Conservation (phyloP, 2,113 vertebrate species). For the Triplophysa rosa region DNA sequence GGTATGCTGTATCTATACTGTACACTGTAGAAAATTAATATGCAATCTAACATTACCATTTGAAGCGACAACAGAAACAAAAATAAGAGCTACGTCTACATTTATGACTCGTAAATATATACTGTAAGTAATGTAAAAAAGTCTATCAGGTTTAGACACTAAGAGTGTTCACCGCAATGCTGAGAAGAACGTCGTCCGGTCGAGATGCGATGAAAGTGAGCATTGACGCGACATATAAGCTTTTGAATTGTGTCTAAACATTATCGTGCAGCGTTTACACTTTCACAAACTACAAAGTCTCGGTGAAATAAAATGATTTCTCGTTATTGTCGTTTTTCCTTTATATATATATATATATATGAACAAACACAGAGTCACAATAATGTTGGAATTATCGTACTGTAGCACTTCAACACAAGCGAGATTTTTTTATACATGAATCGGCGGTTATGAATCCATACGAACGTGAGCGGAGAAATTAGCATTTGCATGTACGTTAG, state of each 20-base stretch:
- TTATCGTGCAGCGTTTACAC: constrained; percentile 24
- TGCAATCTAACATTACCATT: constrained; percentile 38
- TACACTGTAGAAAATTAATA: constrained; percentile 71
- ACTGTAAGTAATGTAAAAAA: constrained; percentile 40
- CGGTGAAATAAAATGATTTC: constrained; percentile 7
- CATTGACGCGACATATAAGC: constrained; percentile 20
- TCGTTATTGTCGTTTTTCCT: constrained; percentile 10
- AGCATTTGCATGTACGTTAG: neutral
- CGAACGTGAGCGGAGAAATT: neutral
- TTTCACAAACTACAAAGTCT: constrained; percentile 36
- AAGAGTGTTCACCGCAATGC: constrained; percentile 21
- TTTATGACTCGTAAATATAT: constrained; percentile 35
- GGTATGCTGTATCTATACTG: constrained; percentile 70
- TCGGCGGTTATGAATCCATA: constrained; percentile 17
- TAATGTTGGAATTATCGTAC: constrained; percentile 10
- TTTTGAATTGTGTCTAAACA: constrained; percentile 35
- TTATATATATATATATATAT: constrained; percentile 35
- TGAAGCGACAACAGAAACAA: constrained; percentile 33
- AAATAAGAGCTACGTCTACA: constrained; percentile 38
- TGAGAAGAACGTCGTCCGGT: neutral
- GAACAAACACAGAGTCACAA: constrained; percentile 42
- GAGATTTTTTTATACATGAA: constrained; percentile 23
- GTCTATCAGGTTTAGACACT: constrained; percentile 19
- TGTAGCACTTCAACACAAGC: constrained; percentile 16
- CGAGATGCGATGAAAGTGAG: constrained; percentile 6